These are phyloP conservation scores for Strix occidentalis DNA, from an alignment of 2,797 vertebrate genomes.

Conservation along the genomic window DNA sequence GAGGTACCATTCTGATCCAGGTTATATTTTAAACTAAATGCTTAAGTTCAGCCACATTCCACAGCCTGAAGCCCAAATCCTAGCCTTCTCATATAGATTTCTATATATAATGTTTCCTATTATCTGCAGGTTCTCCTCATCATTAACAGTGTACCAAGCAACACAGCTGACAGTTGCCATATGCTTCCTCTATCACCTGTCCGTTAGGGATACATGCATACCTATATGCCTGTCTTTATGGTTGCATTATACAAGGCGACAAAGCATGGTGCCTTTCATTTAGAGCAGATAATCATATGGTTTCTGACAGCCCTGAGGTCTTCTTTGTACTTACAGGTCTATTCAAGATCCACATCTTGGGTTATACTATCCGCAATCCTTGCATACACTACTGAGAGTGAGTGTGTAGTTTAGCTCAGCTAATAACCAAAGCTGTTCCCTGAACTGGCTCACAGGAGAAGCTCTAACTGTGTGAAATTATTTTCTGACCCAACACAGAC, in stretches of 20 bases:
- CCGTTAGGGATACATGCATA: rapidly evolving
- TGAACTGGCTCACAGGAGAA: not conserved
- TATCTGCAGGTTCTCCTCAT: not conserved
- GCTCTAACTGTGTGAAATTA: not conserved
- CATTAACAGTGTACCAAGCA: not conserved
- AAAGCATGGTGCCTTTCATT: not conserved
- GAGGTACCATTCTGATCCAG: not conserved
- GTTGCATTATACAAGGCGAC: not conserved
- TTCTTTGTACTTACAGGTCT: not conserved
- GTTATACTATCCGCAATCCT: not conserved
- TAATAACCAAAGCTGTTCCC: not conserved
- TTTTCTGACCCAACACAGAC: not conserved
- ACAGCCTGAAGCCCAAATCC: not conserved
- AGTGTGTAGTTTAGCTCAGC: not conserved
- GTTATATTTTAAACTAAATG: not conserved
- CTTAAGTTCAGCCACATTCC: not conserved
- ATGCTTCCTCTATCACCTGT: not conserved
- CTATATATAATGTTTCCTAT: not conserved
- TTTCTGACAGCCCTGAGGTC: not conserved
- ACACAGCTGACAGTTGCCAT: not conserved
- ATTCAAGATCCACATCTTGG: not conserved
- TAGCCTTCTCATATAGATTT: not conserved
- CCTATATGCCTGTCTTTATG: not conserved
- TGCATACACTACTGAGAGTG: not conserved
- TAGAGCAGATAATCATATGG: not conserved